Evolutionary conservation across 2,797 vertebrate genomes (phyloP), one percentile per base, ranked within the genome.

Genomic region (Crossoptilon crossoptilon): DNA sequence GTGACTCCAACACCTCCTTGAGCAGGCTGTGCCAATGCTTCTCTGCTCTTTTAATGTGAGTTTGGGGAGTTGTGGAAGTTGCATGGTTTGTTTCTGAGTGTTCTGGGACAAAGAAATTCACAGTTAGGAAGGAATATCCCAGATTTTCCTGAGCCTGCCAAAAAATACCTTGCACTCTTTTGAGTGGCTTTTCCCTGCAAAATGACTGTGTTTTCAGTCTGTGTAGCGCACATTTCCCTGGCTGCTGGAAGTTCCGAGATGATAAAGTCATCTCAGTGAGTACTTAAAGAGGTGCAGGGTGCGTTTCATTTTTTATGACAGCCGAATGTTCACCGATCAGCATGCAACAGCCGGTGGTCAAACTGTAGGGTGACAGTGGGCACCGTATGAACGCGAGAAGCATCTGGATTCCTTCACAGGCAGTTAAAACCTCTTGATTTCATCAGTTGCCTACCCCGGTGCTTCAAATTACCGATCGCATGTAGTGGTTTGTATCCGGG

Each of bases 341-440:
- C 31, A 21, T 33, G 7, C 43, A 48, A 19, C 55, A 29, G 10
- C 6, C 62, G 6, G 11, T 9, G 14, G 29, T 78, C 10, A 22
- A 31, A 37, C 59, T 58, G 41, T 33, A 26, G 81, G 78, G 68
- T 41, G 71, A 8, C 53, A 5, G 0, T 2, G 26, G 37, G 7
- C 0, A 0, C 1, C 2, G 7, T 49, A 24, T 48, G 43, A 33
- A 0, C 0, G 44, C 18, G 22, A 69, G 11, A 19, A 14, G 6
- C 16, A 71, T 33, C 29, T 24, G 9, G 9, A 17, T 22, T 69
- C 59, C 33, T 82, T 60, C 16, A 23, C 4, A 3, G 8, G 6
- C 27, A 14, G 12, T 66, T 78, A 31, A 14, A 7, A 43, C 2
- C 31, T 63, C 53, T 33, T 29, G 2, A 19, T 49, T 63, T 66